Evolutionary conservation across 35 echinoderm and acorn worm species (phyloP).

Genomic region (Strongylocentrotus purpuratus): DNA sequence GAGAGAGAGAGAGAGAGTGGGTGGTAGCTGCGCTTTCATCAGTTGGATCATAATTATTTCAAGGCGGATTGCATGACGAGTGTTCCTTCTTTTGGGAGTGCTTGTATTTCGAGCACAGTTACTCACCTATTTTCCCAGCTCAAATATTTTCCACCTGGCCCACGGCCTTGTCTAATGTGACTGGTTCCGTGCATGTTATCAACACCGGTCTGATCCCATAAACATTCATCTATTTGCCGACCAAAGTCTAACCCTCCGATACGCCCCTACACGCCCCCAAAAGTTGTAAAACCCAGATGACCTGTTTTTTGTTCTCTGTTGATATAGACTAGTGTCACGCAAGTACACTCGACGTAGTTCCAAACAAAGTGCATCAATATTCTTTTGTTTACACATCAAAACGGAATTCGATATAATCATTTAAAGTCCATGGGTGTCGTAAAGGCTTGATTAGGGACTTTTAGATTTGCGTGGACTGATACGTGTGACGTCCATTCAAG

Average conservation of each 20-base stretch:
- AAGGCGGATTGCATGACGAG: too few species aligned
- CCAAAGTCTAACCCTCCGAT: background rate
- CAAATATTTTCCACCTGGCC: background rate
- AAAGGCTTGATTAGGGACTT: too few species aligned
- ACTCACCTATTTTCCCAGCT: too few species aligned
- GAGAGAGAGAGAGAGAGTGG: background rate
- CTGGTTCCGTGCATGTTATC: background rate
- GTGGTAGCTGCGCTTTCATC: too few species aligned
- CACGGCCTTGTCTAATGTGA: background rate
- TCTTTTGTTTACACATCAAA: background rate
- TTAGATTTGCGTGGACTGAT: too few species aligned
- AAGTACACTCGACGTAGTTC: background rate
- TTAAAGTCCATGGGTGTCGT: too few species aligned
- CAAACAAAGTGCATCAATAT: background rate
- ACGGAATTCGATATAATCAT: too few species aligned
- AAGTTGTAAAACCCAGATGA: background rate
- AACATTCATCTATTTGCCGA: background rate
- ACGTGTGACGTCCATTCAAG: too few species aligned
- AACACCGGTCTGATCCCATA: background rate
- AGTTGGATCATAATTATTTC: too few species aligned
- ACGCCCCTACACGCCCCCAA: background rate
- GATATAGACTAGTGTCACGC: background rate
- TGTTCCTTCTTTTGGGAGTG: too few species aligned
- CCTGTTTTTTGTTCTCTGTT: background rate
- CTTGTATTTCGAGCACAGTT: too few species aligned